Base-by-base conservation (phyloP, 2,113 vertebrate genomes). In the Bufo gargarizans region DNA sequence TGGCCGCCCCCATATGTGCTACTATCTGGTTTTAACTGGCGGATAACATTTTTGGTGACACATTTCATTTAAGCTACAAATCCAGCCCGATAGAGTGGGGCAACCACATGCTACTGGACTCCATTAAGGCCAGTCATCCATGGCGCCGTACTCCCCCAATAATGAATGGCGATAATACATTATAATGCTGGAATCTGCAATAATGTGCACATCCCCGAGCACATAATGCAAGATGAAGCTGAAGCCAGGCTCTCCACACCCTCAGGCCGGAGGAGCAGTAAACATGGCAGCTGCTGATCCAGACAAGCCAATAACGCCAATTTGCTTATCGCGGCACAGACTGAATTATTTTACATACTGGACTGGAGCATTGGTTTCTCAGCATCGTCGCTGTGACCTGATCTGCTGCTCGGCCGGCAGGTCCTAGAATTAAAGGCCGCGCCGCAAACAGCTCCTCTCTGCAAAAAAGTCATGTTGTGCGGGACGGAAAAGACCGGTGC, bases 331-430 rank as follows among this genome's bases (percentile, higher is more conserved):
- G n/a, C 10, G 63, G 20, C 10, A 50, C 45, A 50, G 5, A 63
- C 53, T 83, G 16, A 67, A 83, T 83, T 67, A 83, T 83, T 83
- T 53, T 69, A 22, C 17, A 67, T 67, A 22, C 49, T 20, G 61
- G 14, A 33, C 20, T 1, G 17, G 47, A 69, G 53, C 81, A 83
- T 69, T 83, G 61, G 10, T 50, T 82, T 49, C 61, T 56, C 80
- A 49, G 43, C 17, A 65, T 67, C 33, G n/a, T 22, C 61, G 22
- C 61, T 45, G 55, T 10, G 56, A 81, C 33, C 8, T 83, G 61
- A 50, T 67, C 81, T 47, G 43, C 11, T 2, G 17, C 17, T 43
- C 1, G 16, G 16, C 45, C 1, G 16, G 16, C 45, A 19, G 14
- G 16, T 49, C 10, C 61, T 83, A 49, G n/a, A 49, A 83, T 50